phyloP scores from a whole-genome alignment of 2,113 vertebrate species.

The Neolamprologus caudopunctatus region DNA sequence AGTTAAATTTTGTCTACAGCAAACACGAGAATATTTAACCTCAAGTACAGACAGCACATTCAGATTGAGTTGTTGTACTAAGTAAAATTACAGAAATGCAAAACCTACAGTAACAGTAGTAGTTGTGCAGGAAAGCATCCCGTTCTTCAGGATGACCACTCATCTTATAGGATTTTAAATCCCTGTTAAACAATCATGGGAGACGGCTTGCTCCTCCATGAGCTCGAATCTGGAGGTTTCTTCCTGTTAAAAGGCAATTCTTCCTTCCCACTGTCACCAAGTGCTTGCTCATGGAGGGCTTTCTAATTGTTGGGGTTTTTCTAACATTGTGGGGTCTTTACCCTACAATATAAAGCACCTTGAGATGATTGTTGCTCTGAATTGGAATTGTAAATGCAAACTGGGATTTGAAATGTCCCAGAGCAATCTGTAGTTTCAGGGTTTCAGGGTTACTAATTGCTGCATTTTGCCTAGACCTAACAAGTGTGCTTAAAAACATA shows the following conservation, averaged over 20 bases:
- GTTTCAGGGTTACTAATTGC: background rate
- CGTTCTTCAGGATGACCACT: background rate
- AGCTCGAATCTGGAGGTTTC: background rate
- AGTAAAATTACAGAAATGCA: background rate
- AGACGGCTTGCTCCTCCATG: background rate
- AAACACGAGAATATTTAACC: background rate
- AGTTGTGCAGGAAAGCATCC: background rate
- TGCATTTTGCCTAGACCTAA: background rate
- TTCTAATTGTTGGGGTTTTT: background rate
- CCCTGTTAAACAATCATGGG: background rate
- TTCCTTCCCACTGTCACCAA: background rate
- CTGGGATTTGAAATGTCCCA: background rate
- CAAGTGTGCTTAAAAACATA: background rate
- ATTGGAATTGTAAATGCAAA: background rate
- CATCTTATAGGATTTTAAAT: background rate
- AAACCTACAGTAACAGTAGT: background rate
- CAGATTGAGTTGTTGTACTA: background rate
- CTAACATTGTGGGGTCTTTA: background rate
- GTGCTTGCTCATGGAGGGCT: background rate
- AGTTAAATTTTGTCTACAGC: background rate
- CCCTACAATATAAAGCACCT: background rate
- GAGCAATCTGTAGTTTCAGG: background rate
- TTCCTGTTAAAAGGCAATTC: background rate
- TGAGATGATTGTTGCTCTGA: background rate
- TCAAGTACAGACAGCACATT: background rate